These are phyloP conservation scores for Cyprinodon tularosa DNA, from an alignment of 2,113 vertebrate genomes.

Conservation along the genomic window DNA sequence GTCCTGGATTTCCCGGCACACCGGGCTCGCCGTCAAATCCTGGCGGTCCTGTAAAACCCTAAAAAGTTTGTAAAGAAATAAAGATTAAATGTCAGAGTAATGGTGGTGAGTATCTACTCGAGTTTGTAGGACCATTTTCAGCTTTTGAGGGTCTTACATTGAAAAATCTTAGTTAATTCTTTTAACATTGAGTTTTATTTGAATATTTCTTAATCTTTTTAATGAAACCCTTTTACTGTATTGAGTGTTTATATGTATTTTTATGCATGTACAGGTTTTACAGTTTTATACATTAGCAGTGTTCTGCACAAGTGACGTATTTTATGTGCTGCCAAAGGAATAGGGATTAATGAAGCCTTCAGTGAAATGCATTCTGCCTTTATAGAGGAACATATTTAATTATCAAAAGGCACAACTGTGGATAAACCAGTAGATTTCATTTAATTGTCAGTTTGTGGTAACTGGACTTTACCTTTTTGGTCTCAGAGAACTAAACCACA, in stretches of 20 bases:
- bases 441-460: no score
- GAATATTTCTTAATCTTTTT: not conserved
- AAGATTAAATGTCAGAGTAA: not conserved
- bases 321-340: not conserved
- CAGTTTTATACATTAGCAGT: not conserved
- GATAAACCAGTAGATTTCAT: no score
- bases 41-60: conserved; percentile 90
- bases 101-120: not conserved
- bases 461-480: no score
- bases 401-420: no score
- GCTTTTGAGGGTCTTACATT: not conserved
- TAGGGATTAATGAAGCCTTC: not conserved
- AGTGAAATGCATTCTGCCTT: no score
- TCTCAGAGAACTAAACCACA: no score
- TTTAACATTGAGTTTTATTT: not conserved
- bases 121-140: not conserved
- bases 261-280: not conserved
- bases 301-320: no score
- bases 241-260: not conserved
- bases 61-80: not conserved
- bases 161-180: no score
- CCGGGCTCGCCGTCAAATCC: conserved; percentile 96
- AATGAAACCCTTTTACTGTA: not conserved
- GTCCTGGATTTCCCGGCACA: conserved; percentile 92
- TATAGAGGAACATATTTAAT: no score